A percentile compares a stretch with the other conserved stretches of the same genome.
Conservation (phyloP, 2,797 vertebrate species). For the Thaleichthys pacificus region DNA sequence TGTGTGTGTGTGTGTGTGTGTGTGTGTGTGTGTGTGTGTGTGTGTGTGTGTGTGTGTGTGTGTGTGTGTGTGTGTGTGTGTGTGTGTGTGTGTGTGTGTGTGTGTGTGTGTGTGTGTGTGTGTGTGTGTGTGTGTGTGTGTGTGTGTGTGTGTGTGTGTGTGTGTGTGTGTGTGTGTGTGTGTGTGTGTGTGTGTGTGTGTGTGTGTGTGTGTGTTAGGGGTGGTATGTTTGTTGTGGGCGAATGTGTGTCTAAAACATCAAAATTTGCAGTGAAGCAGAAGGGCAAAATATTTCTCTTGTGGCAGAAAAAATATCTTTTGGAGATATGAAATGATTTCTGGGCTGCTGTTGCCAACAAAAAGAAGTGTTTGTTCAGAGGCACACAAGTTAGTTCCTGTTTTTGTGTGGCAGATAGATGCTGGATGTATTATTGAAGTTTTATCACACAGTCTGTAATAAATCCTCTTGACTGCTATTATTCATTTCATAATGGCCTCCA, state of each 20-base stretch:
- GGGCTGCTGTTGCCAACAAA: slow-evolving; percentile 12
- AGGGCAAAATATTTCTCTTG: slow-evolving; percentile 2
- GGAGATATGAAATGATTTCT: slow-evolving; percentile 23
- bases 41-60: too few relatives aligned
- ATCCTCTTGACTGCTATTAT: slow-evolving; percentile 68
- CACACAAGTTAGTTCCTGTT: slow-evolving; percentile 44
- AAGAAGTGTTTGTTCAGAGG: slow-evolving; percentile 33
- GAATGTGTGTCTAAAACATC: slow-evolving; percentile 9
- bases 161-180: neutral
- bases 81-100: neutral
- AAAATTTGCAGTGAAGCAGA: slow-evolving; percentile 1
- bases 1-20: neutral
- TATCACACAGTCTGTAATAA: slow-evolving; percentile 55
- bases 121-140: neutral
- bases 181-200: neutral
- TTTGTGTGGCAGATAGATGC: slow-evolving; percentile 34
- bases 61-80: too few relatives aligned
- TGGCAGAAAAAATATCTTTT: slow-evolving; percentile 5
- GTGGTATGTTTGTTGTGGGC: slow-evolving; percentile 4
- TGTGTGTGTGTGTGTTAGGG: neutral
- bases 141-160: neutral
- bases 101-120: neutral
- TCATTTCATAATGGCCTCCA: slow-evolving; percentile 67
- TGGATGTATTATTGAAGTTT: slow-evolving; percentile 59
- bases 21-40: neutral